Evolutionary conservation across 2,113 vertebrate genomes (phyloP).

Genomic region (Gambusia affinis): DNA sequence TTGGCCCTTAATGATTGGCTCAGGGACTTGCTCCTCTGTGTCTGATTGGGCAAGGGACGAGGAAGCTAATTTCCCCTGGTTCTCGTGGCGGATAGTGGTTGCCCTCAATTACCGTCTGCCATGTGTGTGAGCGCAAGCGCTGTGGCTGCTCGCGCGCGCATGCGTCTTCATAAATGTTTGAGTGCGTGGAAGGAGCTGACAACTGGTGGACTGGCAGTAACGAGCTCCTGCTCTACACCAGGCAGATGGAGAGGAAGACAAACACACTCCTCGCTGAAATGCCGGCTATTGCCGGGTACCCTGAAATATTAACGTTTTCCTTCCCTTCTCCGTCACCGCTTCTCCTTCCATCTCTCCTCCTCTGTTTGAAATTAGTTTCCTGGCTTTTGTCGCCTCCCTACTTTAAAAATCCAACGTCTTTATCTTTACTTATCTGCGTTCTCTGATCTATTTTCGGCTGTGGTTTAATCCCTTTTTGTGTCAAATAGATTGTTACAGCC

Average conservation of each 20-base stretch:
- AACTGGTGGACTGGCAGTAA: slow-evolving; percentile 72
- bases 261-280: slow-evolving; percentile 46
- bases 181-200: slow-evolving; percentile 56
- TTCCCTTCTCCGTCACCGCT: background rate
- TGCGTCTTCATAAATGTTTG: slow-evolving; percentile 49
- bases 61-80: slow-evolving; percentile 82
- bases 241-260: slow-evolving; percentile 75
- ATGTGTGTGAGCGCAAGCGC: slow-evolving; percentile 31
- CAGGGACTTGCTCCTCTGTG: slow-evolving; percentile 74
- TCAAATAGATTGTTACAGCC: background rate
- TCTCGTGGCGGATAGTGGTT: slow-evolving; percentile 79
- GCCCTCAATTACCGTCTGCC: slow-evolving; percentile 84
- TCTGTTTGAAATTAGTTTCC: slow-evolving; percentile 43
- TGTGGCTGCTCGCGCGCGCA: slow-evolving; percentile 35
- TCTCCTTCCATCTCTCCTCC: slow-evolving; percentile 43
- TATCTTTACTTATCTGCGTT: slow-evolving; percentile 6
- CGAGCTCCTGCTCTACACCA: slow-evolving; percentile 70
- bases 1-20: slow-evolving; percentile 83
- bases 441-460: slow-evolving; percentile 46
- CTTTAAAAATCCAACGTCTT: slow-evolving; percentile 14
- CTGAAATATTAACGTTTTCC: slow-evolving; percentile 30
- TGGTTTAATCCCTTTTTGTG: slow-evolving; percentile 45
- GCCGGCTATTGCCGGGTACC: slow-evolving; percentile 27
- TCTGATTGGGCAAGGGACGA: slow-evolving; percentile 78
- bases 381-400: slow-evolving; percentile 20